Evolutionary conservation across 1,140 invertebrate genomes (phyloP), one percentile per base, ranked within the genome.

Genomic region (Drosophila tsacasi): DNA sequence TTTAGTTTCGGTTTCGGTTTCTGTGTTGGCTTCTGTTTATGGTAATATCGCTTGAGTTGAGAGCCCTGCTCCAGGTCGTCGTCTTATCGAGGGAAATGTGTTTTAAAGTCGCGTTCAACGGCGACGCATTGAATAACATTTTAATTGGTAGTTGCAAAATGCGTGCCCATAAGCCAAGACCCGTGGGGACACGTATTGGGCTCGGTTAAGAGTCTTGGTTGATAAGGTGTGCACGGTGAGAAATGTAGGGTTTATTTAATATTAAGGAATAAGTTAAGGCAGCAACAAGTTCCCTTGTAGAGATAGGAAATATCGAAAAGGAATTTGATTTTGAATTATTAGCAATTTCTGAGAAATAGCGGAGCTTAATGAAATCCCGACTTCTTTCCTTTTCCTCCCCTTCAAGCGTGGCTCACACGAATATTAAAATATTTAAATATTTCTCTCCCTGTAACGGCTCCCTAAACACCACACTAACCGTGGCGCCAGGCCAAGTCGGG

Each of bases 111-210:
- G 73, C 79, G 75, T 72, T 79, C 75, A 61, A 63, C 74, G 63
- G 49, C 78, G 59, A 54, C 49, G 79, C 80, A 87, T 87, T 79
- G 83, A 77, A 81, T 83, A 76, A 67, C 61, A 65, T 77, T 83
- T 75, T 83, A 67, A 83, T 85, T 89, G 75, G 77, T 52, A 89
- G 87, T 89, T 89, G 78, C 85, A 84, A 89, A 89, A 89, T 90
- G 84, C 84, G 85, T 89, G 84, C 85, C 79, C 67, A 76, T 67
- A 80, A 62, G 62, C 49, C 67, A 50, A 72, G 78, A 81, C 68
- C 68, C 73, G 54, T 72, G 63, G 39, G 17, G 13, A 65, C 57
- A 65, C 58, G 63, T 65, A 62, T 63, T 39, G 39, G 4, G 57
- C 15, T 49, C 55, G 65, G 35, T 66, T 73, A 79, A 68, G 69